Evolutionary conservation across 23 tunicate genomes (phyloP).

Genomic region (Phallusia fumigata): DNA sequence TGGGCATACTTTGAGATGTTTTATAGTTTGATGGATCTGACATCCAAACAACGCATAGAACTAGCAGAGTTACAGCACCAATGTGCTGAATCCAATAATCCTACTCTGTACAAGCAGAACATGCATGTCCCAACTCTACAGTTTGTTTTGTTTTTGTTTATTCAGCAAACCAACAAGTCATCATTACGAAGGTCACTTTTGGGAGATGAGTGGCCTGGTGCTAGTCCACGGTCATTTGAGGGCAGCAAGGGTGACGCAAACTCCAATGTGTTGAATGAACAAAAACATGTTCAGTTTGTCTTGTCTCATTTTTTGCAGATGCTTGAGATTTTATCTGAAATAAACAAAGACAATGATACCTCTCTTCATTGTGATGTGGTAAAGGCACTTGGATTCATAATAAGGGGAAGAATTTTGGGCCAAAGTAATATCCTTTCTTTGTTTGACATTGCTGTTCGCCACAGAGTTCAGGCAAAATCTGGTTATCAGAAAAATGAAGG

Average conservation of each 20-base stretch:
- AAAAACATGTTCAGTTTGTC: constrained; percentile 56
- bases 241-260: constrained; percentile 23
- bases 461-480: constrained; percentile 35
- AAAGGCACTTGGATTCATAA: constrained; percentile 34
- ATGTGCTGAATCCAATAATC: constrained; percentile 29
- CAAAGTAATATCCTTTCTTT: constrained; percentile 32
- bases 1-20: constrained; percentile 85
- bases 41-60: constrained; percentile 60
- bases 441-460: constrained; percentile 35
- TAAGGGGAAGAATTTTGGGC: constrained; percentile 27
- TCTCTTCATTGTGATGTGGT: constrained; percentile 34
- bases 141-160: constrained; percentile 80
- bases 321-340: constrained; percentile 55
- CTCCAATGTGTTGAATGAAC: constrained; percentile 53
- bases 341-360: constrained; percentile 19
- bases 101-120: constrained; percentile 32
- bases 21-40: constrained; percentile 27
- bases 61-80: constrained; percentile 78
- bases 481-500: constrained; percentile 48
- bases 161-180: constrained; percentile 79
- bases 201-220: constrained; percentile 96
- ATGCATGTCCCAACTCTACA: constrained; percentile 73
- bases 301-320: constrained; percentile 49
- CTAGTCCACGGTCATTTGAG: constrained; percentile 50
- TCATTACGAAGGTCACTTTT: constrained; percentile 69